Evolutionary conservation across 2,797 vertebrate genomes (phyloP), one percentile per base, ranked within the genome.

Genomic region (Coluber constrictor): DNA sequence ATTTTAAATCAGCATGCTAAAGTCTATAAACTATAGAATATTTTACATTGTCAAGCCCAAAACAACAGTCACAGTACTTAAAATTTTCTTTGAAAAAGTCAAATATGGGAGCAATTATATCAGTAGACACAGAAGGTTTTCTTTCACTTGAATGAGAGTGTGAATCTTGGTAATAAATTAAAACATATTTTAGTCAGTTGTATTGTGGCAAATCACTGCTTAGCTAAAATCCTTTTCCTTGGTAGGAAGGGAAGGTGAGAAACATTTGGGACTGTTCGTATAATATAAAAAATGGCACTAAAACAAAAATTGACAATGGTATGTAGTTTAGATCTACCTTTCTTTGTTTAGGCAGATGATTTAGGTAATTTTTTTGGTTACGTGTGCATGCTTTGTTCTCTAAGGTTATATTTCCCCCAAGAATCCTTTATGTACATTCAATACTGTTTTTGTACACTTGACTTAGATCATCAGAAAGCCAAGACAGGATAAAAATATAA

Each of bases 21-120:
- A 61, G 66, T 10, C 91, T 66, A 32, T 89, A 63, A 90, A 91
- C 37, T 90, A 43, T 66, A 91, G n/a, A 18, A 91, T 59, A 95
- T 32, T 37, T 60, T 61, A 61, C 61, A 27, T 59, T 13, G 6
- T 51, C 51, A 91, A 54, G 88, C 79, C 29, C n/a, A 32, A 47
- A 59, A 56, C 23, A 56, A 90, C 43, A 83, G 16, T 32, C 54
- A 3, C n/a, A 43, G 23, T 4, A 54, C 70, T 16, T 61, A 63
- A 43, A 5, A 37, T n/a, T 15, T 32, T n/a, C 27, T 37, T 91
- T 63, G 37, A 20, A 63, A 57, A 87, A 87, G 86, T 29, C 12
- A 87, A 32, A 88, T 54, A 16, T 57, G n/a, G 18, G 16, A 59
- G 18, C 32, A 32, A 56, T n/a, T 55, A 29, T 87, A 55, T 56